Evolutionary conservation across 2,797 vertebrate species (phyloP).

Genomic region (Peromyscus eremicus): DNA sequence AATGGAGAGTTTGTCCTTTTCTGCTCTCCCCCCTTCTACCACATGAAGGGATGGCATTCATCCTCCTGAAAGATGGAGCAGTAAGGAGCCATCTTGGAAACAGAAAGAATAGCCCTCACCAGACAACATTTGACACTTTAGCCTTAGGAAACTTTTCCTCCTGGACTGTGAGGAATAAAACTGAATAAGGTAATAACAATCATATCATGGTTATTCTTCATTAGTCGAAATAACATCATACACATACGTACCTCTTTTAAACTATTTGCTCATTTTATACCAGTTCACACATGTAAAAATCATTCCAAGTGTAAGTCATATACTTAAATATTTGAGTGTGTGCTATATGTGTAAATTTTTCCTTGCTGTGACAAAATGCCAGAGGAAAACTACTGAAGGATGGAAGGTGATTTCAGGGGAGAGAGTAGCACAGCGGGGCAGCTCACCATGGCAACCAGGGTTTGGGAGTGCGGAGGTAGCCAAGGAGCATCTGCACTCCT

Average conservation of each 20-base stretch:
- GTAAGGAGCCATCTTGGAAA: background rate
- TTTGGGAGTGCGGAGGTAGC: background rate
- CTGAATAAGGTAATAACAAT: background rate
- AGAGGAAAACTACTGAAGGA: background rate
- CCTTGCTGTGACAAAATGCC: background rate
- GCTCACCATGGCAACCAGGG: background rate
- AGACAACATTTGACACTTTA: background rate
- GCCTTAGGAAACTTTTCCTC: background rate
- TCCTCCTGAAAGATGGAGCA: background rate
- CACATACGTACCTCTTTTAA: background rate
- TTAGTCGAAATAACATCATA: background rate
- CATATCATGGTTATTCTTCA: background rate
- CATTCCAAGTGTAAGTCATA: background rate
- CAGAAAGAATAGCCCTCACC: background rate
- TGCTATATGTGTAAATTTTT: background rate
- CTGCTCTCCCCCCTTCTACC: background rate
- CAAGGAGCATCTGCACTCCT: background rate
- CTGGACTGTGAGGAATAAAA: background rate
- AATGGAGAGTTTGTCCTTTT: background rate
- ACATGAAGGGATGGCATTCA: background rate
- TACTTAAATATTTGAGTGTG: background rate
- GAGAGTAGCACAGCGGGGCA: background rate
- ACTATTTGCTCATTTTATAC: background rate
- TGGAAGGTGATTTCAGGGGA: background rate
- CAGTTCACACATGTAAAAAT: slow-evolving; percentile 9